These are phyloP conservation scores for Charina bottae DNA, from an alignment of 2,113 vertebrate species.

Conservation along the genomic window DNA sequence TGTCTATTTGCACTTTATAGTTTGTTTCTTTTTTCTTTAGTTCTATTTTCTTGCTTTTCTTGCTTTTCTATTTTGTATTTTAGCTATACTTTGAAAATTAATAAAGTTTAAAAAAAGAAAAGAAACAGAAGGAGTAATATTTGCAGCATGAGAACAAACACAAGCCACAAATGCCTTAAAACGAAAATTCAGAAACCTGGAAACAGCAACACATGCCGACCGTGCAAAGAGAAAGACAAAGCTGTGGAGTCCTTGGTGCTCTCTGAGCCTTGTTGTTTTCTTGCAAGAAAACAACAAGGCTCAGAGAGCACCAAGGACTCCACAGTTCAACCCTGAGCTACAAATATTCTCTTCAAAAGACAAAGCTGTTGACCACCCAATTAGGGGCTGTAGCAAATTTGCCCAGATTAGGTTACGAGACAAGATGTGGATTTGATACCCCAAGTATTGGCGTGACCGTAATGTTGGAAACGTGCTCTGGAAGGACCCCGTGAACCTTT, in stretches of 20 bases:
- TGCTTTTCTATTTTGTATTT: no score
- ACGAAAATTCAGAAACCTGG: neutral
- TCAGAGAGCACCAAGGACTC: no score
- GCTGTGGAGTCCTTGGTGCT: no score
- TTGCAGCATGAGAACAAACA: neutral
- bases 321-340: no score
- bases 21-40: no score
- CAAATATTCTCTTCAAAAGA: no score
- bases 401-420: neutral
- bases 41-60: no score
- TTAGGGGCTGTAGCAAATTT: neutral
- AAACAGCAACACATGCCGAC: neutral
- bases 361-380: neutral
- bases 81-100: no score
- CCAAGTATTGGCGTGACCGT: neutral
- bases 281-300: no score
- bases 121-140: neutral
- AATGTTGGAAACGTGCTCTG: neutral
- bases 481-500: neutral
- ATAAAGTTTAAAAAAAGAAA: no score
- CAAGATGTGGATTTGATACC: neutral
- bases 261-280: no score
- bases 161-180: neutral
- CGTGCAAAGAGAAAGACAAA: neutral
- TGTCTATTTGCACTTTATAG: no score